Conservation (phyloP, 2,888 invertebrate species). For the Leptopilina myrica region DNA sequence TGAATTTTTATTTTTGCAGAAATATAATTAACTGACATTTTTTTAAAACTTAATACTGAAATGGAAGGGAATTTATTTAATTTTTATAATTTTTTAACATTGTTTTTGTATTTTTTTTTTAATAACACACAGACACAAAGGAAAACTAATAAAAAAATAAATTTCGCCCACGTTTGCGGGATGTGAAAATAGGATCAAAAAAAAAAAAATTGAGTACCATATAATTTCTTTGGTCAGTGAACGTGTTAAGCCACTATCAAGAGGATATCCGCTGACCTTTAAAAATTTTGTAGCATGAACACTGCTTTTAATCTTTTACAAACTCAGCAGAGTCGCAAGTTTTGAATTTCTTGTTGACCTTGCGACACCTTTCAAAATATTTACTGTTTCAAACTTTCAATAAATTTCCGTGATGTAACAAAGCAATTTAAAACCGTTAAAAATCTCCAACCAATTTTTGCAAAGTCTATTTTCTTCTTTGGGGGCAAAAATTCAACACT, state of each 20-base stretch:
- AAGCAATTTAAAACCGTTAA: not conserved
- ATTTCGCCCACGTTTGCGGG: not conserved
- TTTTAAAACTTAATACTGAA: too few species aligned
- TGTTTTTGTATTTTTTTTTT: too few species aligned
- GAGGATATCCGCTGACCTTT: constrained; percentile 43
- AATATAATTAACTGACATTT: too few species aligned
- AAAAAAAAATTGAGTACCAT: not conserved
- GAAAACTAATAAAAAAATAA: too few species aligned
- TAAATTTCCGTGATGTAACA: constrained; percentile 3
- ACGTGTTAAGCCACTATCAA: constrained; percentile 21
- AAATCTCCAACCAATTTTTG: too few species aligned
- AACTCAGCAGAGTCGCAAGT: constrained; percentile 32
- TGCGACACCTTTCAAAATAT: constrained; percentile 27
- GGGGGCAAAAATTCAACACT: too few species aligned
- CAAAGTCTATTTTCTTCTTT: too few species aligned
- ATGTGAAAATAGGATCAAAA: not conserved
- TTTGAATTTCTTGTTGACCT: constrained; percentile 11
- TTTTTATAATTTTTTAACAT: too few species aligned
- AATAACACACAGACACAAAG: too few species aligned
- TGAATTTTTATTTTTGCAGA: too few species aligned
- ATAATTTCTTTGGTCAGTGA: constrained; percentile 20
- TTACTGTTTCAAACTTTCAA: constrained; percentile 21
- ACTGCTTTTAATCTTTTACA: constrained; percentile 28
- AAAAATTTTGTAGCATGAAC: constrained; percentile 32
- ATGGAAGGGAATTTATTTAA: too few species aligned